phyloP scores from a whole-genome alignment of 2,797 vertebrate genomes.

The Brachyrhaphis roseni region DNA sequence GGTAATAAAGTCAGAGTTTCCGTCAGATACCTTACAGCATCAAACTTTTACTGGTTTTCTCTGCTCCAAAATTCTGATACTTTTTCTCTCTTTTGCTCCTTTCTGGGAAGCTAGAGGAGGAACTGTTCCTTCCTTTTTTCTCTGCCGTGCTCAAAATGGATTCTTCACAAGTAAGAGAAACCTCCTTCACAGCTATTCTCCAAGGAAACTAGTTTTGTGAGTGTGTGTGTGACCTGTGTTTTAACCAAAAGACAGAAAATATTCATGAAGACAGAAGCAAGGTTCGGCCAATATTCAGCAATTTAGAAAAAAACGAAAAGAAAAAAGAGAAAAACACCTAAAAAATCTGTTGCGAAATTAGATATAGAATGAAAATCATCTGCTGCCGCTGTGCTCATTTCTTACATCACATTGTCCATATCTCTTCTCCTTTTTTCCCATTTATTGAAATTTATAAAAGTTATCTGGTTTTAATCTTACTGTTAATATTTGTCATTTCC shows the following conservation, averaged over 20 bases:
- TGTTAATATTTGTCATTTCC: not conserved
- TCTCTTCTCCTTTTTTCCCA: not conserved
- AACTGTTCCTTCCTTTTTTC: slow-evolving; percentile 55
- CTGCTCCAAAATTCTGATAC: slow-evolving; percentile 43
- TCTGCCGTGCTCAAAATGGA: slow-evolving; percentile 47
- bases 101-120: slow-evolving; percentile 24
- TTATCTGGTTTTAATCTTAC: not conserved
- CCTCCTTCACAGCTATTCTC: slow-evolving; percentile 45
- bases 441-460: not conserved
- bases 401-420: slow-evolving; percentile 9
- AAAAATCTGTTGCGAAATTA: not conserved
- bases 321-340: no score
- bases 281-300: slow-evolving; percentile 5
- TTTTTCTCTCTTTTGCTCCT: slow-evolving; percentile 28
- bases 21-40: slow-evolving; percentile 36
- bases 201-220: slow-evolving; percentile 35
- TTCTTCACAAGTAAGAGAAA: slow-evolving; percentile 51
- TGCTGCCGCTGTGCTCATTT: not conserved
- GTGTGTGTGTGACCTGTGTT: slow-evolving; percentile 9
- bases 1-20: slow-evolving; percentile 37
- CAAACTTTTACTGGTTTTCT: slow-evolving; percentile 35
- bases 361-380: slow-evolving; percentile 10
- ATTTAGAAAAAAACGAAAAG: not conserved
- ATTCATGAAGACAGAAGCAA: not conserved
- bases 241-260: not conserved